Evolutionary conservation across 2,113 vertebrate species (phyloP), one percentile per base, ranked within the genome.

Genomic region (Barbus barbus): DNA sequence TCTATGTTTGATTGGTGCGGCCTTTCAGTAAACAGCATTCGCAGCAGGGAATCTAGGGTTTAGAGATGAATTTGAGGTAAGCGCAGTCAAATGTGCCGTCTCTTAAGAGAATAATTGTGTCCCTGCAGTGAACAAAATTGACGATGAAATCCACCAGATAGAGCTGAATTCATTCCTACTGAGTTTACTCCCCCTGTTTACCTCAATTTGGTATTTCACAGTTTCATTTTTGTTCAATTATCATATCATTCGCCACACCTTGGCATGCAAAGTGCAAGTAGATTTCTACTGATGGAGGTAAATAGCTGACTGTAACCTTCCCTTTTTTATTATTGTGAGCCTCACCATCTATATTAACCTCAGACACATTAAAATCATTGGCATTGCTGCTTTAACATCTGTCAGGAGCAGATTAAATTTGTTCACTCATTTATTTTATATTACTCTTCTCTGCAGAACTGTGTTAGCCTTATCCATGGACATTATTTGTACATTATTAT

Each of bases 181-280:
- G 69, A 75, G 84, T 85, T 63, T 67, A 82, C 86, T 83, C 83
- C 82, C 74, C 75, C 79, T 85, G 86, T 87, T 87, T 85, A 85
- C 84, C 82, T 83, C 86, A 85, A 87, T 83, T 87, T 81, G 83
- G 69, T 85, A 80, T 83, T 85, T 85, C 81, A 83, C 80, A 85
- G 78, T 67, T 87, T 87, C 77, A 81, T 85, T 87, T 85, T 87
- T 72, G n/a, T 85, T 78, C 46, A 61, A 80, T 87, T 87, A 85
- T 87, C 72, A 75, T 78, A 85, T 87, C 74, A 85, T 85, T 87
- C 58, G 72, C 74, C 81, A 87, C 84, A 87, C 83, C 84, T 85
- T 82, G 81, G 56, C 81, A 46, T 60, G 22, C 46, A 48, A 71
- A 11, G n/a, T 33, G 58, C 81, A 67, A 63, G 63, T 69, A 11